Percentiles rank a stretch among this genome's conserved stretches.
phyloP scores from a whole-genome alignment of 1,140 invertebrate species.

The Rhysida immarginata region DNA sequence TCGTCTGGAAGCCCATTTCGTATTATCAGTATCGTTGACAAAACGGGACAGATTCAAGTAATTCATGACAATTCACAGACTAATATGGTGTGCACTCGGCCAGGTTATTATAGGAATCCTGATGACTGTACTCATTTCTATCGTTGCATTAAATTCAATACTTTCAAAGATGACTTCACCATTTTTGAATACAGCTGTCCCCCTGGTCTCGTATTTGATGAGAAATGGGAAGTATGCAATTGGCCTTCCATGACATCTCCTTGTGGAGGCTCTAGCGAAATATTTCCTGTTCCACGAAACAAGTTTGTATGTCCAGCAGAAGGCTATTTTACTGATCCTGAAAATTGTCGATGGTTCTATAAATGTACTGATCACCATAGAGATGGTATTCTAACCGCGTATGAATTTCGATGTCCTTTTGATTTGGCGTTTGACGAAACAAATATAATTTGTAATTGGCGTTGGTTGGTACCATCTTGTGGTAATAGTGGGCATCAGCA shows the following conservation, averaged over 20 bases:
- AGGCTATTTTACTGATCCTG: slow-evolving; percentile 61
- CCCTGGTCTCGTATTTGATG: slow-evolving; percentile 60
- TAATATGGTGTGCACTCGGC: slow-evolving; percentile 53
- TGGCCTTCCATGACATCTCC: slow-evolving; percentile 57
- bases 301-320: slow-evolving; percentile 32
- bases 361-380: slow-evolving; percentile 55
- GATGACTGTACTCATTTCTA: slow-evolving; percentile 63
- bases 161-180: slow-evolving; percentile 51
- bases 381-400: slow-evolving; percentile 44
- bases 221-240: slow-evolving; percentile 59
- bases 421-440: slow-evolving; percentile 60
- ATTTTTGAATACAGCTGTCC: slow-evolving; percentile 73
- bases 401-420: slow-evolving; percentile 69
- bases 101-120: slow-evolving; percentile 65
- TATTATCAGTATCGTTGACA: slow-evolving; percentile 53
- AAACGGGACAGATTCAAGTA: slow-evolving; percentile 49
- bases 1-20: slow-evolving; percentile 42
- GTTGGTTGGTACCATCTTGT: slow-evolving; percentile 56
- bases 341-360: slow-evolving; percentile 74
- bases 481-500: slow-evolving; percentile 5
- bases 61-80: slow-evolving; percentile 47
- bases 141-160: slow-evolving; percentile 64
- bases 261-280: slow-evolving; percentile 42
- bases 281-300: slow-evolving; percentile 43
- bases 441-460: slow-evolving; percentile 59